Evolutionary conservation across 2,888 invertebrate genomes (phyloP).

Genomic region (Thymelicus acteon): DNA sequence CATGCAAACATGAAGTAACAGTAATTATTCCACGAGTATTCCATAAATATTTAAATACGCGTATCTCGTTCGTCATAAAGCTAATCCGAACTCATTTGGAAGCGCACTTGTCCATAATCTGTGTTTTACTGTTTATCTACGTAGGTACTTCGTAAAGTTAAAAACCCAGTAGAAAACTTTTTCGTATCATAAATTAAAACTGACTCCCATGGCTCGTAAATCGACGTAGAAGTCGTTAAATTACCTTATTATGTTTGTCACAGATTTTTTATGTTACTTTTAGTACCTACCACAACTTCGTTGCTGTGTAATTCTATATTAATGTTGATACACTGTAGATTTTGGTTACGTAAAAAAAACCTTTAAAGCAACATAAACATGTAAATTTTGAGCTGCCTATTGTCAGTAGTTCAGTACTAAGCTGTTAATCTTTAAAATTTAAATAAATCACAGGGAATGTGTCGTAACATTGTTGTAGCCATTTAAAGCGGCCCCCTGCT

Average conservation of each 20-base stretch:
- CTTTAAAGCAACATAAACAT: background rate
- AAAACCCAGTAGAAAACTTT: conserved; percentile 14
- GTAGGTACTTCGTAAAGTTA: conserved; percentile 40
- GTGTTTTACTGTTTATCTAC: conserved; percentile 57
- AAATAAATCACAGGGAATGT: conserved; percentile 36
- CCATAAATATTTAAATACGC: conserved; percentile 64
- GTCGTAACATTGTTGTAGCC: conserved; percentile 7
- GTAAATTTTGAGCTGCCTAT: background rate
- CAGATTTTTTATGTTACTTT: background rate
- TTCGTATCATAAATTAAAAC: conserved; percentile 34
- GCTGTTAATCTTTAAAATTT: conserved; percentile 21
- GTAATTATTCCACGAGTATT: conserved; percentile 39
- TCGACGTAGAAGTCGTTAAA: conserved; percentile 2
- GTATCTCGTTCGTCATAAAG: conserved; percentile 55
- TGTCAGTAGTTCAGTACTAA: conserved; percentile 1
- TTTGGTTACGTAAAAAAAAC: background rate
- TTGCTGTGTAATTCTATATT: background rate
- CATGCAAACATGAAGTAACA: conserved; percentile 6
- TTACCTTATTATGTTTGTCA: no score
- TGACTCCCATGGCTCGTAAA: background rate
- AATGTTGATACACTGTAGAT: background rate
- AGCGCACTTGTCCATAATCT: conserved; percentile 61
- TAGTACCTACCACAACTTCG: background rate
- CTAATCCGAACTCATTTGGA: conserved; percentile 61
- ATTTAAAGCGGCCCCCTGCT: conserved; percentile 52